Base-by-base conservation (phyloP, 2,888 invertebrate genomes). In the Villa cingulata region DNA sequence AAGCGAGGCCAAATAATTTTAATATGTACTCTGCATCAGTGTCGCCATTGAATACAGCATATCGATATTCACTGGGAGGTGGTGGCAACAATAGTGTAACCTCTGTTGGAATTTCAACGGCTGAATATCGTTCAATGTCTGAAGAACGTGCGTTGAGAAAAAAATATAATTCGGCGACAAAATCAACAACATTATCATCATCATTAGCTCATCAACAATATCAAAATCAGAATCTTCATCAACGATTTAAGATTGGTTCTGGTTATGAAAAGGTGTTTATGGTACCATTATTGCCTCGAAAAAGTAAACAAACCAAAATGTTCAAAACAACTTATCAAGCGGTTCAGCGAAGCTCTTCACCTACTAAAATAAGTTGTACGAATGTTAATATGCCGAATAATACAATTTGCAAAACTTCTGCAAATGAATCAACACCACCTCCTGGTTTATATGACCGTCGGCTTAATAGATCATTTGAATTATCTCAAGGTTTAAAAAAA, bases 1-100 rank as follows among this genome's bases (percentile, higher is more conserved):
- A 70, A 57, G 70, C 67, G 16, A 68, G 64, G 56, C 70, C 70
- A 39, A 69, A 70, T 54, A 68, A 63, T 58, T 69, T 70, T 48
- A 70, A 69, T 55, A 54, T 70, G 52, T 70, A 70, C 55, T 67
- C 69, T 50, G 62, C 66, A 15, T 70, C 70, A 32, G 64, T 67
- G 49, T 65, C 68, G 32, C 64, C 68, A 3, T 48, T 69, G 23
- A 66, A 66, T 53, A 57, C 64, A 49, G 62, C 59, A 2, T 65
- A 64, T 45, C 57, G 66, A 3, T 65, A 64, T 46, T 66, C 66
- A 7, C 41, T 62, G 9, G 61, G 58, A 2, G 51, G 53, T 5
- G n/a, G 23, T 27, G 19, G 23, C 16, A 38, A 32, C n/a, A 19
- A 12, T 12, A 29, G 37, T 32, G 20, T 20, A n/a, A 19, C 29